Base-by-base conservation (phyloP, 2,113 vertebrate genomes). In the Morphnarchus princeps region DNA sequence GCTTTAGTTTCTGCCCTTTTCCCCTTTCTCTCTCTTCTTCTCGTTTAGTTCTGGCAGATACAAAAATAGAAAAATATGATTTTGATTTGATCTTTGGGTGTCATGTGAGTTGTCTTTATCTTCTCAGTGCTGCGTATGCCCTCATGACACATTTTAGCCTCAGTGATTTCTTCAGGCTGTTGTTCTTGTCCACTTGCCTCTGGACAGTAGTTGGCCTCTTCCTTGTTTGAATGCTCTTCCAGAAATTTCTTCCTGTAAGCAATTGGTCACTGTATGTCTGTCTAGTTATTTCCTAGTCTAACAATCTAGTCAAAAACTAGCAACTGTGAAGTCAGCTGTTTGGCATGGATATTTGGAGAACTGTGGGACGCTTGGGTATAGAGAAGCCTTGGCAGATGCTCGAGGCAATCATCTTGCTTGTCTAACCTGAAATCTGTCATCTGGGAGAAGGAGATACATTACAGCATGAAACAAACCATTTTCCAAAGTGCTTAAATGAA, bases 381-480 rank as follows among this genome's bases (percentile, higher is more conserved):
- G 24, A 74, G 65, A 90, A 91, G 34, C 69, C 57, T 81, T 84
- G 80, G 73, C 69, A 95, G 91, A 69, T 84, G 89, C 80, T 84
- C 76, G 61, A 94, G 72, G 89, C 82, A 81, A 71, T 96, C 77
- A 32, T 82, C 49, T 82, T 92, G 34, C 86, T 89, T 89, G 69
- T 92, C 83, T 95, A 89, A 90, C 65, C 73, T 72, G 57, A 57
- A 94, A 76, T 87, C 34, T 92, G 61, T 77, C 57, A 57, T 76
- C 31, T 92, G 80, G 80, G 94, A 89, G 43, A 76, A 15, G 11
- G 26, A 92, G 52, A 72, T 84, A 6, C 28, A 52, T 92, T 89
- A 43, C 61, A 76, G 28, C 40, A 12, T 26, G 54, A 89, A 96
- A 76, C 58, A 89, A 87, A 38, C 3, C 15, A 38, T 84, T 94